These are phyloP conservation scores for Holotrichia oblita DNA, from an alignment of 1,140 invertebrate species.

Conservation along the genomic window DNA sequence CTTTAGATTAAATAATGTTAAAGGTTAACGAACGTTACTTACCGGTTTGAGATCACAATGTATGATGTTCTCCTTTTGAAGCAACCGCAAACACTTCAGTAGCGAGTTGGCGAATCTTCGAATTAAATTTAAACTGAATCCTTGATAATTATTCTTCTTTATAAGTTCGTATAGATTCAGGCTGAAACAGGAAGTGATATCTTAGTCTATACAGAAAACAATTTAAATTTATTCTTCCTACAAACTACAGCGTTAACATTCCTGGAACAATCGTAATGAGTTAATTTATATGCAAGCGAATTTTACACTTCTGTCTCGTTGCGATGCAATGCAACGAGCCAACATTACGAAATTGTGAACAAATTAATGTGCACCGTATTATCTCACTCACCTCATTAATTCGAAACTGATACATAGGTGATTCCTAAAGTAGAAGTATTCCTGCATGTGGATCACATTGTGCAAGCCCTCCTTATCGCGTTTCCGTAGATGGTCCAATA, in stretches of 20 bases:
- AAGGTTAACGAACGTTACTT: conserved; percentile 63
- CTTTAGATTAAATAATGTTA: no score
- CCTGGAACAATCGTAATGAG: not conserved
- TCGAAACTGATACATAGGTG: conserved; percentile 99
- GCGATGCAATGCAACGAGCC: not conserved
- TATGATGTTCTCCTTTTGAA: conserved; percentile 94
- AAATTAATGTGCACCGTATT: no score
- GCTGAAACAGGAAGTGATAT: conserved; percentile 69
- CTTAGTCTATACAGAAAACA: no score
- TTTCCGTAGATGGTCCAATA: conserved; percentile 93
- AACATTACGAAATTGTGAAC: not conserved
- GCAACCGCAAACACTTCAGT: conserved; percentile 90
- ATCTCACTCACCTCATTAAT: conserved; percentile 86
- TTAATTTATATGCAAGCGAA: conserved; percentile 1
- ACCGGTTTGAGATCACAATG: conserved; percentile 94
- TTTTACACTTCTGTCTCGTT: not conserved
- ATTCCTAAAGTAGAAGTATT: conserved; percentile 97
- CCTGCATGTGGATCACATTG: conserved; percentile 96
- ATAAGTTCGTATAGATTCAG: conserved; percentile 98
- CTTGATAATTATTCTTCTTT: conserved; percentile 99
- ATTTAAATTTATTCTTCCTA: no score
- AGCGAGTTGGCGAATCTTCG: conserved; percentile 95
- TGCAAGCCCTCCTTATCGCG: conserved; percentile 91
- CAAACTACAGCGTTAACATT: no score
- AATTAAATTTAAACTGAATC: conserved; percentile 94